These are phyloP conservation scores for Selenia dentaria DNA, from an alignment of 2,888 invertebrate genomes.

Conservation along the genomic window DNA sequence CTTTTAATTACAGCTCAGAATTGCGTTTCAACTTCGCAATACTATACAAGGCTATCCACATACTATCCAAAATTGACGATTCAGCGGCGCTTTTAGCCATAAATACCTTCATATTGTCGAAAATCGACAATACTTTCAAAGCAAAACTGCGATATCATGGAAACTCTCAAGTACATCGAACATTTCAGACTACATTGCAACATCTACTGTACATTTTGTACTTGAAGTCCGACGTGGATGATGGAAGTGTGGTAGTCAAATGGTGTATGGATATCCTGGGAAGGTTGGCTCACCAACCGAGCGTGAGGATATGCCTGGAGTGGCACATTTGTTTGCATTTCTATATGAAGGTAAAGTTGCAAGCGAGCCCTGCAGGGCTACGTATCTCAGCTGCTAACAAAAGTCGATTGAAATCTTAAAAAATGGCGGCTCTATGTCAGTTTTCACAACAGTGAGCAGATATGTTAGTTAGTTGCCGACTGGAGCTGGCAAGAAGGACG, in stretches of 20 bases:
- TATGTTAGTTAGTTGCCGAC: too few species aligned
- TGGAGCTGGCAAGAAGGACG: too few species aligned
- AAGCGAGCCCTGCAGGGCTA: too few species aligned
- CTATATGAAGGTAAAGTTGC: slow-evolving; percentile 58
- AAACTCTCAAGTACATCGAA: slow-evolving; percentile 65
- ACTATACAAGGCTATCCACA: slow-evolving; percentile 50
- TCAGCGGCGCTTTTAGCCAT: slow-evolving; percentile 47
- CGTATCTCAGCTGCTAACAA: too few species aligned
- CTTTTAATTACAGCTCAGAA: slow-evolving; percentile 50
- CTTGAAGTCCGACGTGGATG: slow-evolving; percentile 41
- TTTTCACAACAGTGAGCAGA: too few species aligned
- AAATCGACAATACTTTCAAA: slow-evolving; percentile 56
- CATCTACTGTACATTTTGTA: slow-evolving; percentile 56
- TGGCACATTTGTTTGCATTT: slow-evolving; percentile 67
- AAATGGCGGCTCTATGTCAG: too few species aligned
- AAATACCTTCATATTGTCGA: slow-evolving; percentile 51
- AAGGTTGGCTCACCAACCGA: slow-evolving; percentile 69
- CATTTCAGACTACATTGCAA: slow-evolving; percentile 62
- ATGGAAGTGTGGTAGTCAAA: slow-evolving; percentile 36
- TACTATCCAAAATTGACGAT: slow-evolving; percentile 53
- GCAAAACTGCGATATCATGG: slow-evolving; percentile 72
- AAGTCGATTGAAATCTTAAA: too few species aligned
- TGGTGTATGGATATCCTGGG: slow-evolving; percentile 65
- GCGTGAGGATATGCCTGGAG: slow-evolving; percentile 64
- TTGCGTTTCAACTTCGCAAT: slow-evolving; percentile 62